Conservation (phyloP, 2,113 vertebrate genomes). For the Hippocampus zosterae region DNA sequence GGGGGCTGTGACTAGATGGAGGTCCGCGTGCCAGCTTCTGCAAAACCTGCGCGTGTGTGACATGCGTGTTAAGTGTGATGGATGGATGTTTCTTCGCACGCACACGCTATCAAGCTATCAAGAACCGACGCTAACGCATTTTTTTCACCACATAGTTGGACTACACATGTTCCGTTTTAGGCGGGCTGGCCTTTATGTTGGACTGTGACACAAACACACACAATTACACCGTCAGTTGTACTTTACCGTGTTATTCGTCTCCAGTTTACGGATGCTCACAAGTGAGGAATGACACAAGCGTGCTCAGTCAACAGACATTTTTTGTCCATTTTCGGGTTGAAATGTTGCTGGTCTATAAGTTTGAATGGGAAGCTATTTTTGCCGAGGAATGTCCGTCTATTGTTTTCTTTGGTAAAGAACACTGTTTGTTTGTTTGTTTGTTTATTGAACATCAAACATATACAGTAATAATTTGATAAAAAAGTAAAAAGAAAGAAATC, state of each 20-base stretch:
- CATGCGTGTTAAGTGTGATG: conserved; percentile 40
- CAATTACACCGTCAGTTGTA: neutral
- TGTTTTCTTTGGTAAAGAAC: too few relatives aligned
- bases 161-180: conserved; percentile 4
- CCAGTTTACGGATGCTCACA: conserved; percentile 18
- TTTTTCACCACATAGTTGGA: conserved; percentile 2
- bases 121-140: neutral
- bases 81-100: conserved; percentile 36
- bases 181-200: conserved; percentile 7
- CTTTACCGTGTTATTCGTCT: conserved; percentile 10
- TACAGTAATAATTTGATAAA: too few relatives aligned
- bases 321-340: neutral
- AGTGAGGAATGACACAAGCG: neutral
- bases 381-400: neutral
- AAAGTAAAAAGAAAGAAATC: too few relatives aligned
- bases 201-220: neutral
- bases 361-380: neutral
- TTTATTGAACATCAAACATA: too few relatives aligned
- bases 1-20: neutral
- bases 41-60: neutral
- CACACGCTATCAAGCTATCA: neutral
- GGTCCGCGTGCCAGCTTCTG: neutral
- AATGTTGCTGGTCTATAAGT: neutral
- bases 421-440: too few relatives aligned
- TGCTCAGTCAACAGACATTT: neutral